Percentiles rank a stretch among this genome's conserved stretches.
Evolutionary conservation across 2,797 vertebrate genomes (phyloP).

Genomic region (Linurgus olivaceus): DNA sequence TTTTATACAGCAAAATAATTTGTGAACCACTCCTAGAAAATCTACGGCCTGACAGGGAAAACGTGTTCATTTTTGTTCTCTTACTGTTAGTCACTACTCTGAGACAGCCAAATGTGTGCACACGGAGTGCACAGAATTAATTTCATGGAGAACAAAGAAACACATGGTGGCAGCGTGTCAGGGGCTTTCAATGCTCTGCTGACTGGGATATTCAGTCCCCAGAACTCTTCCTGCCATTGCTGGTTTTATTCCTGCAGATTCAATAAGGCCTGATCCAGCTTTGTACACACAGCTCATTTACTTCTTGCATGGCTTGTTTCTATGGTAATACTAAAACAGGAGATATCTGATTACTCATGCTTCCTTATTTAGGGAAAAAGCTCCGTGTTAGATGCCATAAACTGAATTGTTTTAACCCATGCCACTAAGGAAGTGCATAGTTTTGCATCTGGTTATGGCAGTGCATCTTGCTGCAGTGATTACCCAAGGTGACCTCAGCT

Average conservation of each 20-base stretch:
- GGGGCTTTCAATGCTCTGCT: neutral
- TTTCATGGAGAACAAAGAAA: conserved; percentile 63
- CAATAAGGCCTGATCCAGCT: neutral
- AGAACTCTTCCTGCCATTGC: neutral
- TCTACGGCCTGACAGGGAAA: neutral
- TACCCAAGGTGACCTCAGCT: neutral
- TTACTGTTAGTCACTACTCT: neutral
- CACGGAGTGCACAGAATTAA: neutral
- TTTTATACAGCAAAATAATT: neutral
- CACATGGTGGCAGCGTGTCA: conserved; percentile 15
- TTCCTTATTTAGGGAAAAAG: conserved; percentile 38
- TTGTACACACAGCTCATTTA: neutral
- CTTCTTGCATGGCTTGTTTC: conserved; percentile 42
- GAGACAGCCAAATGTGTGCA: neutral
- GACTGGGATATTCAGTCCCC: neutral
- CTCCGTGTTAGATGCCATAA: neutral
- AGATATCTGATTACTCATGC: conserved; percentile 48
- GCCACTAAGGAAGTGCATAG: neutral
- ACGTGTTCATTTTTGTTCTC: neutral
- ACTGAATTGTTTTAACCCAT: neutral
- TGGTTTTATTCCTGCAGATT: neutral
- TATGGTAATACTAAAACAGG: conserved; percentile 51
- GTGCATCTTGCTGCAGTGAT: neutral
- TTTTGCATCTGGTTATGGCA: neutral
- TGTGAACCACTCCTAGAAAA: neutral